Percentiles rank a stretch among this genome's conserved stretches.
Conservation (phyloP, 2,888 invertebrate species). For the Fissipunctia ypsillon region DNA sequence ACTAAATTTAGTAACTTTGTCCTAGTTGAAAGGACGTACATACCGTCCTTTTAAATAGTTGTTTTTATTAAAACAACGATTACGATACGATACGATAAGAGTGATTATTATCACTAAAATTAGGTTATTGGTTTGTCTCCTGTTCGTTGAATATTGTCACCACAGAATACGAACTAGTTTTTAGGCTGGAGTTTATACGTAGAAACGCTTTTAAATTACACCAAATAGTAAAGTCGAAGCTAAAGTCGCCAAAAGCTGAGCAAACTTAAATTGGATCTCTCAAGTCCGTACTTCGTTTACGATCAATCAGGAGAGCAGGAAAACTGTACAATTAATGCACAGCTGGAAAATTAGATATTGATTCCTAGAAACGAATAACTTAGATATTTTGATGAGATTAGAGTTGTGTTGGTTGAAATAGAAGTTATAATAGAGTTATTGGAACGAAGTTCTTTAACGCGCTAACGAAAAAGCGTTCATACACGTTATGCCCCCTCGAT, state of each 20-base stretch:
- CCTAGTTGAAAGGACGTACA: neutral
- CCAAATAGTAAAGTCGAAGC: conserved; percentile 60
- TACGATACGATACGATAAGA: too few species aligned
- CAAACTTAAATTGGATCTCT: conserved; percentile 84
- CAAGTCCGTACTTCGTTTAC: conserved; percentile 62
- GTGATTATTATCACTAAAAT: too few species aligned
- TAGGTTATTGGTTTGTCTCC: neutral
- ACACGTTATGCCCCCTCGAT: too few species aligned
- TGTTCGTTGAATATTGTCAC: neutral
- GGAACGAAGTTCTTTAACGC: too few species aligned
- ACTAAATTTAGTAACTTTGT: neutral
- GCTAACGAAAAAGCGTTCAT: too few species aligned
- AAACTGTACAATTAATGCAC: conserved; percentile 75
- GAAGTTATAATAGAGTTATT: neutral
- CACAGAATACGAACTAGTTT: neutral
- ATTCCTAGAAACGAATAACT: conserved; percentile 55
- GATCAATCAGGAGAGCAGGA: conserved; percentile 68
- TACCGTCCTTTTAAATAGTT: too few species aligned
- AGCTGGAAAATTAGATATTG: conserved; percentile 70
- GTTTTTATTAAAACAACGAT: too few species aligned
- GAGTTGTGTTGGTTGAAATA: neutral
- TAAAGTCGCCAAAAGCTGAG: conserved; percentile 78
- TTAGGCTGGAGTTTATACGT: neutral
- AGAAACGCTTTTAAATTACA: conserved; percentile 55
- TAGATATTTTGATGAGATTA: conserved; percentile 4